Evolutionary conservation across 2,888 invertebrate genomes (phyloP).

Genomic region (Meghimatium bilineatum): DNA sequence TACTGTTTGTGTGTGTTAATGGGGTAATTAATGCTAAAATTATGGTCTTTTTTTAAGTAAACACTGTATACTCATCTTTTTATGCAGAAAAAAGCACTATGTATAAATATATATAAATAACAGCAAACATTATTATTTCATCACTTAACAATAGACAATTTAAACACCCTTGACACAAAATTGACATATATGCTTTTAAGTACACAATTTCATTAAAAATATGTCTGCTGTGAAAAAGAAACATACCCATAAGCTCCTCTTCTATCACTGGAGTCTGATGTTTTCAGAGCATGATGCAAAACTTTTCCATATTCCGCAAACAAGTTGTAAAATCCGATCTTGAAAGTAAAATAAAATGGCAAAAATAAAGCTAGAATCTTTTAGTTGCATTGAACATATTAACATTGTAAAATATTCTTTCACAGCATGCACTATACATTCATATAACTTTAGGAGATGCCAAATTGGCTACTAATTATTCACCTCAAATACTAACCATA

Average conservation of each 20-base stretch:
- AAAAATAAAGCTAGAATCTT: not conserved
- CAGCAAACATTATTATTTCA: not conserved
- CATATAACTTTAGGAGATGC: not conserved
- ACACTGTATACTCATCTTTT: too few species aligned
- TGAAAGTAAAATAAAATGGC: conserved; percentile 25
- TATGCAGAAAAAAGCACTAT: not conserved
- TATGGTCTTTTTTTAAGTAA: too few species aligned
- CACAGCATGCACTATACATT: not conserved
- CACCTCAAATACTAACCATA: too few species aligned
- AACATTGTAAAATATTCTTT: not conserved
- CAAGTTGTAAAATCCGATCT: conserved; percentile 59
- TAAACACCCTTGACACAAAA: too few species aligned
- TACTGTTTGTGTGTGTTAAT: too few species aligned
- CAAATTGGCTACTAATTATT: too few species aligned
- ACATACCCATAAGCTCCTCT: conserved; percentile 50
- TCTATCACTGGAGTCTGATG: conserved; percentile 22
- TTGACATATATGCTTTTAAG: too few species aligned
- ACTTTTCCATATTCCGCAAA: conserved; percentile 59
- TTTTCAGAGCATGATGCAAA: conserved; percentile 42
- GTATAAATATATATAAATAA: not conserved
- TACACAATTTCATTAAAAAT: too few species aligned
- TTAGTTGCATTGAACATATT: not conserved
- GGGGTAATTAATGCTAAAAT: too few species aligned
- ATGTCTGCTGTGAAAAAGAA: not conserved
- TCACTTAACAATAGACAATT: too few species aligned